Conservation (phyloP, 2,797 vertebrate species). For the Alosa sapidissima region DNA sequence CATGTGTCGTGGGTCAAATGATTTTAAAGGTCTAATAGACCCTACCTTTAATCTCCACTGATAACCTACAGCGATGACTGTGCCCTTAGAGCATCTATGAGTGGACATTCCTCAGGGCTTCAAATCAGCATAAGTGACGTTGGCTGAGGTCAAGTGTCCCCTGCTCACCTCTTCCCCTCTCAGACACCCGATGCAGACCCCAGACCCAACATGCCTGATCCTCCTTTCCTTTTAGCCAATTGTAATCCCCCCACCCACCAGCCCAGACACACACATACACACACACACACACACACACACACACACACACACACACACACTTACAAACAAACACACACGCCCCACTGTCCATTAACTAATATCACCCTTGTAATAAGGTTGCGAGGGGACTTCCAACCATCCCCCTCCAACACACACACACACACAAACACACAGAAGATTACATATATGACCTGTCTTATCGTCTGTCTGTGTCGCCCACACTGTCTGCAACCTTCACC, state of each 20-base stretch:
- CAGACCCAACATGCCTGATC: constrained; percentile 49
- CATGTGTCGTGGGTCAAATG: neutral
- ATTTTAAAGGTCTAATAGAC: neutral
- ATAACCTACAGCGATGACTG: neutral
- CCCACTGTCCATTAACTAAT: constrained; percentile 54
- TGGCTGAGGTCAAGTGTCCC: neutral
- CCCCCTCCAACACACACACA: neutral
- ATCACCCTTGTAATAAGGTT: constrained; percentile 66
- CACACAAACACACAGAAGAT: constrained; percentile 49
- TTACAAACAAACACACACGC: constrained; percentile 24
- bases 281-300: too few species aligned
- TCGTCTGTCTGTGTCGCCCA: constrained; percentile 52
- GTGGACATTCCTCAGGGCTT: neutral
- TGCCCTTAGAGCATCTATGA: neutral
- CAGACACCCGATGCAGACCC: constrained; percentile 52
- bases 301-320: neutral
- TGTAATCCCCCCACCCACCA: constrained; percentile 57
- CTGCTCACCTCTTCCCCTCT: constrained; percentile 41
- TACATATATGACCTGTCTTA: constrained; percentile 59
- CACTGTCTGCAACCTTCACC: constrained; percentile 48
- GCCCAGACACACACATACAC: too few species aligned
- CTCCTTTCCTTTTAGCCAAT: constrained; percentile 58
- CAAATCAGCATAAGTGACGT: constrained; percentile 37
- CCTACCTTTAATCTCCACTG: neutral
- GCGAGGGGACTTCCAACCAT: constrained; percentile 27